These are phyloP conservation scores for Antitype chi DNA, from an alignment of 2,888 invertebrate genomes.

Conservation along the genomic window DNA sequence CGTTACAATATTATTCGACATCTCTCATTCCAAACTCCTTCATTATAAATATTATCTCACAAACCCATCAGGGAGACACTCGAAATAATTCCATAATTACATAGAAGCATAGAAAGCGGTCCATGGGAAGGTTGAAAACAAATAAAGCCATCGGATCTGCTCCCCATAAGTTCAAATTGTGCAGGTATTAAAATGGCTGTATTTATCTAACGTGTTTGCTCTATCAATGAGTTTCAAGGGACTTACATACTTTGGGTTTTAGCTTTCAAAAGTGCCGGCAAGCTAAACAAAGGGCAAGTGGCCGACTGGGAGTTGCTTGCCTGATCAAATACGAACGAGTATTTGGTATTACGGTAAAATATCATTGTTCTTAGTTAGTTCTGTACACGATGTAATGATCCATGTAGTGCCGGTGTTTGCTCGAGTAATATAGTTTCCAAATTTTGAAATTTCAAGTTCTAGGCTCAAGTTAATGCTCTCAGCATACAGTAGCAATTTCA, in stretches of 20 bases:
- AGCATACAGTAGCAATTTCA: neutral
- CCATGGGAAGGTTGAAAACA: conserved; percentile 79
- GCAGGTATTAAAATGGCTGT: conserved; percentile 85
- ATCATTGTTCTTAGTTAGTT: conserved; percentile 79
- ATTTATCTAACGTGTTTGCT: conserved; percentile 85
- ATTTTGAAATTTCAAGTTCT: conserved; percentile 2
- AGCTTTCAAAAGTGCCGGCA: conserved; percentile 89
- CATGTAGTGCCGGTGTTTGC: conserved; percentile 68
- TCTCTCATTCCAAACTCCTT: conserved; percentile 12
- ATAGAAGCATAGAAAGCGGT: conserved; percentile 74
- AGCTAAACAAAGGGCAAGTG: conserved; percentile 85
- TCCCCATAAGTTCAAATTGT: conserved; percentile 89
- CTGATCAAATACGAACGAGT: conserved; percentile 83
- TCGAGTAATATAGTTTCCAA: conserved; percentile 43
- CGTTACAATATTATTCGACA: conserved; percentile 21
- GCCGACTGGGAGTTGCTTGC: conserved; percentile 83
- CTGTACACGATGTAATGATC: conserved; percentile 75
- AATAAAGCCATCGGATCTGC: conserved; percentile 82
- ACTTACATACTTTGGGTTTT: conserved; percentile 90
- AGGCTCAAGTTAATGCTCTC: neutral
- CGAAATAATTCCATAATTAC: conserved; percentile 66
- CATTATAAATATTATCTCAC: conserved; percentile 46
- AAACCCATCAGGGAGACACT: conserved; percentile 50
- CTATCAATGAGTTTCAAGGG: conserved; percentile 88
- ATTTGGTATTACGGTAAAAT: conserved; percentile 84